Conservation (phyloP, 2,797 vertebrate genomes). For the Molothrus aeneus region DNA sequence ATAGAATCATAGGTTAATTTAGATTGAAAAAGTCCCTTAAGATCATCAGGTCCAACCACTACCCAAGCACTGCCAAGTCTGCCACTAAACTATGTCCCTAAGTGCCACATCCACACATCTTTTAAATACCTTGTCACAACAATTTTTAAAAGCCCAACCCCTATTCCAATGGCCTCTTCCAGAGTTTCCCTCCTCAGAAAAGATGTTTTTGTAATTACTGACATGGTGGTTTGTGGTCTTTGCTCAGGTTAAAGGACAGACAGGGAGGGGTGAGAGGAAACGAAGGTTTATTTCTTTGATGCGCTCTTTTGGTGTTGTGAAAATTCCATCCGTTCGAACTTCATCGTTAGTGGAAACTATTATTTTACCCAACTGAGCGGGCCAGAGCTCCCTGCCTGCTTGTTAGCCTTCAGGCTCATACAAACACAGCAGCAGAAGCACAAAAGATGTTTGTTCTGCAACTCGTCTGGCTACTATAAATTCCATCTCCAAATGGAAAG, state of each 20-base stretch:
- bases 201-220: slow-evolving; percentile 2
- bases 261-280: slow-evolving; percentile 36
- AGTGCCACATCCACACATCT: background rate
- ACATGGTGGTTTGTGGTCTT: background rate
- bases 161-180: background rate
- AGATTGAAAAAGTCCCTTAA: background rate
- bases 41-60: too few relatives aligned
- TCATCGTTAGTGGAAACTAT: slow-evolving; percentile 52
- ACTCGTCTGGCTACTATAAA: slow-evolving; percentile 63
- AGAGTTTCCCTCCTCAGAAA: background rate
- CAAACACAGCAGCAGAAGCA: slow-evolving; percentile 53
- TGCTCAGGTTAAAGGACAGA: slow-evolving; percentile 30
- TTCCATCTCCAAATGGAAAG: slow-evolving; percentile 65
- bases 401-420: slow-evolving; percentile 64
- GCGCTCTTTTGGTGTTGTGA: background rate
- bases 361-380: slow-evolving; percentile 14
- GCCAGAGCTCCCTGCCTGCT: slow-evolving; percentile 59
- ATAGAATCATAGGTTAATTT: background rate
- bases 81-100: background rate
- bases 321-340: slow-evolving; percentile 13
- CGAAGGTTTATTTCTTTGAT: slow-evolving; percentile 35
- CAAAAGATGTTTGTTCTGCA: slow-evolving; percentile 58
- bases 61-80: background rate
- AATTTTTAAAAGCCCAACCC: background rate
- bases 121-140: background rate